These are phyloP conservation scores for Stichopus horrens DNA, from an alignment of 53 echinoderm and acorn worm species.

Conservation along the genomic window DNA sequence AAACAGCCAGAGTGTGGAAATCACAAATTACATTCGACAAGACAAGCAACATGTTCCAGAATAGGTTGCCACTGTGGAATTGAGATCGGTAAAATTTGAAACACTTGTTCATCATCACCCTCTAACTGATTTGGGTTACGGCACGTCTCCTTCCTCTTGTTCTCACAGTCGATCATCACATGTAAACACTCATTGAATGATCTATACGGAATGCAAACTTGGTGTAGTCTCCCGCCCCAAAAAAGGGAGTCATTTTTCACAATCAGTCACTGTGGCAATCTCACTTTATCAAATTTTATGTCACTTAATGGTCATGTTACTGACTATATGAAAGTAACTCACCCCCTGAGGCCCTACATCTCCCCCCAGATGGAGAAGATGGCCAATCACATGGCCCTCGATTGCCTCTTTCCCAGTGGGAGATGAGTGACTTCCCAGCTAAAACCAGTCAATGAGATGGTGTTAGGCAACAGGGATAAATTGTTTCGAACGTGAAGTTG, in stretches of 20 bases:
- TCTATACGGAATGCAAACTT: no score
- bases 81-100: no score
- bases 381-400: neutral
- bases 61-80: no score
- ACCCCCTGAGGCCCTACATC: neutral
- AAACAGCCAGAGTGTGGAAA: no score
- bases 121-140: no score
- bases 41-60: no score
- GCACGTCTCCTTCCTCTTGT: no score
- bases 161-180: no score
- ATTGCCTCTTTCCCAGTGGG: neutral
- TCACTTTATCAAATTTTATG: neutral
- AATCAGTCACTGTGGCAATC: neutral
- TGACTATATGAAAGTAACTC: neutral
- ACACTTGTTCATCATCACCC: no score
- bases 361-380: neutral
- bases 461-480: constrained; percentile 2
- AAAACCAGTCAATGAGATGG: constrained; percentile 1
- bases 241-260: neutral
- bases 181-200: no score
- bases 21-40: no score
- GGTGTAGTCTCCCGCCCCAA: neutral
- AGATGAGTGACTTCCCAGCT: neutral
- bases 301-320: constrained; percentile 9
- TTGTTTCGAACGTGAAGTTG: neutral